Percentiles rank a stretch among this genome's conserved stretches.
phyloP scores from a whole-genome alignment of 53 echinoderm and acorn worm species.

The Crossaster papposus region DNA sequence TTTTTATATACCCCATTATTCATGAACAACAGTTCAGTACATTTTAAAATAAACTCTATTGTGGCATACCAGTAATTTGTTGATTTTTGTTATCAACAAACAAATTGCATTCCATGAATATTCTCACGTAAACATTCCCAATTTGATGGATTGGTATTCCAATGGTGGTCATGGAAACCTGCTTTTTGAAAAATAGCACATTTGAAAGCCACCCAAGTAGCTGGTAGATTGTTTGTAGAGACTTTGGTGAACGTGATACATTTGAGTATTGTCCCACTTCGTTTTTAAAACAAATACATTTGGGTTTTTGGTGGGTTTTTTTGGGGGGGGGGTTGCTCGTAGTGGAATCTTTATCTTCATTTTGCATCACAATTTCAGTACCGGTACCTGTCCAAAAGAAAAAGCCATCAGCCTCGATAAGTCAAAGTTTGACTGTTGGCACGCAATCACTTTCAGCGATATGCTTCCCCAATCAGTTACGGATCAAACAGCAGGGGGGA shows the following conservation, averaged over 20 bases:
- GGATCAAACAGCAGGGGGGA: constrained; percentile 28
- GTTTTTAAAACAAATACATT: constrained; percentile 4
- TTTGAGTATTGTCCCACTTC: background rate
- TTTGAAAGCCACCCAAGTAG: background rate
- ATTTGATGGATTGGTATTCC: background rate
- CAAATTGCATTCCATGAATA: background rate
- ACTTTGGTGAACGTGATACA: background rate
- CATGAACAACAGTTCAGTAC: background rate
- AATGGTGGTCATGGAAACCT: background rate
- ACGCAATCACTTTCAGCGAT: constrained; percentile 5
- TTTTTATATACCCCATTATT: background rate
- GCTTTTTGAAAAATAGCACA: background rate
- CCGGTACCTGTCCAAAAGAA: background rate
- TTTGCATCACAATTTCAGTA: background rate
- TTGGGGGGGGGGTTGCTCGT: background rate
- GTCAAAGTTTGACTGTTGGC: constrained; percentile 21
- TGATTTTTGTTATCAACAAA: background rate
- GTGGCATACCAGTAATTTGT: background rate
- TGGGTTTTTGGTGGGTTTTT: too few relatives aligned
- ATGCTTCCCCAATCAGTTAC: constrained; percentile 12
- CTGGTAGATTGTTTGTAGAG: background rate
- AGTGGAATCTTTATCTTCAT: background rate
- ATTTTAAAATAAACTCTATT: background rate
- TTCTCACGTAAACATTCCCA: background rate
- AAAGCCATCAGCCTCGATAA: constrained; percentile 17